These are phyloP conservation scores for Cuniculus paca DNA, from an alignment of 2,797 vertebrate species.

Conservation along the genomic window DNA sequence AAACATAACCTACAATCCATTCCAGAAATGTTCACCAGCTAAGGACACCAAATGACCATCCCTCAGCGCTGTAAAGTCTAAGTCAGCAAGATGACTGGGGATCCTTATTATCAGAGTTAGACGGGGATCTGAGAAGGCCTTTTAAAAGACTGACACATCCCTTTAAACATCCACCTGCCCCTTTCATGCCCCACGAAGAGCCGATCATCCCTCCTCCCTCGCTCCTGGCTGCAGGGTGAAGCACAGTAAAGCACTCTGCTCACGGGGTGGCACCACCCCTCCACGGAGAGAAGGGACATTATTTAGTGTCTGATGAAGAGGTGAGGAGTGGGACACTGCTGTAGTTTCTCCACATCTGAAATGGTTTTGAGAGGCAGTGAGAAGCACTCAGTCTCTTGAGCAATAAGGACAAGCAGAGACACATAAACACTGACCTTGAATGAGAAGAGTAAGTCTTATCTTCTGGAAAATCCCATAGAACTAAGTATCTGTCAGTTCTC, in stretches of 20 bases:
- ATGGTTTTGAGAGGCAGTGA: not conserved
- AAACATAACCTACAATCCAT: conserved; percentile 8
- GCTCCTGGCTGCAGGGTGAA: not conserved
- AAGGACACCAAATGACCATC: not conserved
- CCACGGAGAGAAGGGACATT: not conserved
- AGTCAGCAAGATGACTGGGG: not conserved
- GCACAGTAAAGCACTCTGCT: not conserved
- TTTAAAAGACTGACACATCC: not conserved
- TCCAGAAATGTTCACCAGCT: conserved; percentile 7
- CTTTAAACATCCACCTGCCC: not conserved
- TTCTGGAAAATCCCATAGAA: not conserved
- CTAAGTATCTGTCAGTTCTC: not conserved
- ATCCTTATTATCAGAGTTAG: not conserved
- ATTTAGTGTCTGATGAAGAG: not conserved
- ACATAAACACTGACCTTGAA: not conserved
- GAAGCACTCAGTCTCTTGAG: not conserved
- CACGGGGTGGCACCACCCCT: not conserved
- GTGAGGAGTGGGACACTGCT: not conserved
- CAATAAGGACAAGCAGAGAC: not conserved
- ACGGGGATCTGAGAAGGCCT: not conserved
- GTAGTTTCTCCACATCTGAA: not conserved
- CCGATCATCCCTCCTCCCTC: not conserved
- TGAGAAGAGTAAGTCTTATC: not conserved
- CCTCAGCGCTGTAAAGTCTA: not conserved
- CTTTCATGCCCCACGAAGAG: not conserved